A percentile compares a stretch with the other conserved stretches of the same genome.
phyloP scores from a whole-genome alignment of 2,113 vertebrate genomes.

The Arothron firmamentum region DNA sequence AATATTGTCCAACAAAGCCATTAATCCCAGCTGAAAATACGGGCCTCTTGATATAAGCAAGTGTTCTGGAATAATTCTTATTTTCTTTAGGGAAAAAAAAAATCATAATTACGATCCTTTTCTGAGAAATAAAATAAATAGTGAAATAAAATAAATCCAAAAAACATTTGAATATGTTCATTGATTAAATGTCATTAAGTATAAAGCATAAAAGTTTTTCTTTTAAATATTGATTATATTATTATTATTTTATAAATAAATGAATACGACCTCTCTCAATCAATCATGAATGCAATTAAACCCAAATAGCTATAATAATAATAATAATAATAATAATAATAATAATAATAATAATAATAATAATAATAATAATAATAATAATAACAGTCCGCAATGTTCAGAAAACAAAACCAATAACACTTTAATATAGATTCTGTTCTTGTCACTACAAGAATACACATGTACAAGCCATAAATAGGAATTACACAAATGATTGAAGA shows the following conservation, averaged over 20 bases:
- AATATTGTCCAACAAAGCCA: slow-evolving; percentile 56
- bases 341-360: slow-evolving; percentile 13
- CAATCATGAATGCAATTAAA: background rate
- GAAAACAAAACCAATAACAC: slow-evolving; percentile 87
- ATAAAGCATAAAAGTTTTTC: no score
- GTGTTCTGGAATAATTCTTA: background rate
- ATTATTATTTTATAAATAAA: background rate
- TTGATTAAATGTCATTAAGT: no score
- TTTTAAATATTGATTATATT: no score
- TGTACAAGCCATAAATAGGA: slow-evolving; percentile 98
- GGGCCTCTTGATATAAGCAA: slow-evolving; percentile 19
- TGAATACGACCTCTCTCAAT: background rate
- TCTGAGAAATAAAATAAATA: no score
- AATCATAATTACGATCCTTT: no score
- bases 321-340: slow-evolving; percentile 6
- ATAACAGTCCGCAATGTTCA: slow-evolving; percentile 52
- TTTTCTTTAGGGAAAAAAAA: no score
- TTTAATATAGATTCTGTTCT: slow-evolving; percentile 96
- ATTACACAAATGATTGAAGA: slow-evolving; percentile 92
- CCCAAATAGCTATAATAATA: slow-evolving; percentile 6
- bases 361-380: slow-evolving; percentile 28
- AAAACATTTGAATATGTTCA: no score
- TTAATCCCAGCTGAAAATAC: slow-evolving; percentile 48
- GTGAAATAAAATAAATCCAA: no score
- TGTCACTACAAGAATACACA: slow-evolving; percentile 90